A percentile compares a stretch with the other conserved stretches of the same genome.
Evolutionary conservation across 1,140 invertebrate species (phyloP).

Genomic region (Cotesia chilonis): DNA sequence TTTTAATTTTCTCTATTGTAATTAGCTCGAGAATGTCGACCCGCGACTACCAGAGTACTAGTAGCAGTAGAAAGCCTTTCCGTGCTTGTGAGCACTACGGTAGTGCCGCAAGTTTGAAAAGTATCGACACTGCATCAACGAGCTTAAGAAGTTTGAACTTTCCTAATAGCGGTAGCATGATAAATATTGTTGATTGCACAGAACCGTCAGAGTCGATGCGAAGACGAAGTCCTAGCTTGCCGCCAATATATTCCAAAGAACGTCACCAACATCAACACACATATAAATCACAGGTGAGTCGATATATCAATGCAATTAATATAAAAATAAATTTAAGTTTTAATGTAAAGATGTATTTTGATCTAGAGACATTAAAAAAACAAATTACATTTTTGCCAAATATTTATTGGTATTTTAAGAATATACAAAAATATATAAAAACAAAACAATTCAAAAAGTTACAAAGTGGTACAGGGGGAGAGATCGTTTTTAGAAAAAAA

Average conservation of each 20-base stretch:
- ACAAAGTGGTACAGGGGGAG: too few relatives aligned
- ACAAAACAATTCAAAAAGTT: too few relatives aligned
- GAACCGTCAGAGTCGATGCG: conserved; percentile 48
- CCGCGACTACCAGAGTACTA: conserved; percentile 45
- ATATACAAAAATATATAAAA: too few relatives aligned
- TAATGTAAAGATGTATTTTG: too few relatives aligned
- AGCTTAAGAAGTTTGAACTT: conserved; percentile 50
- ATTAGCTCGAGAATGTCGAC: conserved; percentile 45
- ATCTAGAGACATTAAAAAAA: too few relatives aligned
- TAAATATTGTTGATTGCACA: conserved; percentile 50
- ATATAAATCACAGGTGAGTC: conserved; percentile 32
- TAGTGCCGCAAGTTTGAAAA: conserved; percentile 53
- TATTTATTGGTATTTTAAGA: too few relatives aligned
- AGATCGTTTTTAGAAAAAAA: too few relatives aligned
- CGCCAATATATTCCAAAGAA: conserved; percentile 68
- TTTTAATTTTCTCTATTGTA: neutral
- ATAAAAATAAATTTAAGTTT: too few relatives aligned
- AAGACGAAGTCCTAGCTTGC: conserved; percentile 69
- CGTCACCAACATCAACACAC: conserved; percentile 39
- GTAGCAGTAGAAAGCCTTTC: conserved; percentile 38
- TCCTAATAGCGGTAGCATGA: conserved; percentile 49
- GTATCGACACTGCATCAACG: conserved; percentile 41
- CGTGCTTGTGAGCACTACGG: conserved; percentile 49
- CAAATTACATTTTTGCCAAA: too few relatives aligned
- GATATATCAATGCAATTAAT: neutral